Conservation (phyloP, 2,888 invertebrate species). For the Drosophila fungiperda region DNA sequence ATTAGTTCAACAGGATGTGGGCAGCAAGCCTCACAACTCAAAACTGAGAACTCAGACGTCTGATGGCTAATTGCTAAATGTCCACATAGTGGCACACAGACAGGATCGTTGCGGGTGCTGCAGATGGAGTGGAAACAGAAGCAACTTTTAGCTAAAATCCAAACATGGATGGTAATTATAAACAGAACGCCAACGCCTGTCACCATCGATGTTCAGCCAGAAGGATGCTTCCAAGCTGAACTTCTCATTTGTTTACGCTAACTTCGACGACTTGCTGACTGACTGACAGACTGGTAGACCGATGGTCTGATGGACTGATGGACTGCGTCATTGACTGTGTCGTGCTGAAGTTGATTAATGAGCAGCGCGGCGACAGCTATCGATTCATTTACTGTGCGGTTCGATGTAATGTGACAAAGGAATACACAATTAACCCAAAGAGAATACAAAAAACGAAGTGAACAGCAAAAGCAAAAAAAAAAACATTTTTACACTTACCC, state of each 20-base stretch:
- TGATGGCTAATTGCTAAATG: slow-evolving; percentile 19
- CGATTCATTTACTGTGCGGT: slow-evolving; percentile 58
- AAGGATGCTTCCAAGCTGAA: slow-evolving; percentile 16
- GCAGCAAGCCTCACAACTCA: slow-evolving; percentile 7
- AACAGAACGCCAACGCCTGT: slow-evolving; percentile 46
- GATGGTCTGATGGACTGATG: slow-evolving; percentile 10
- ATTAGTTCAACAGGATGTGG: slow-evolving; percentile 47
- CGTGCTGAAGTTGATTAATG: slow-evolving; percentile 71
- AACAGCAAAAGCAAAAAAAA: slow-evolving; percentile 19
- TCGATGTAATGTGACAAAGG: slow-evolving; percentile 55
- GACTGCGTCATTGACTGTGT: slow-evolving; percentile 16
- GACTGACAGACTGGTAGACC: slow-evolving; percentile 22
- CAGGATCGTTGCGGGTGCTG: not conserved
- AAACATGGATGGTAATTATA: slow-evolving; percentile 56
- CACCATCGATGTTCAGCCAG: slow-evolving; percentile 48
- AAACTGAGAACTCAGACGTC: slow-evolving; percentile 2
- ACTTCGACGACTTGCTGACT: slow-evolving; percentile 40
- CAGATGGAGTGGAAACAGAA: not conserved
- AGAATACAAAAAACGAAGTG: not conserved
- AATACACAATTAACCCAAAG: slow-evolving; percentile 18
- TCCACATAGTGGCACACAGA: slow-evolving; percentile 33
- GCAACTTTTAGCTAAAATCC: slow-evolving; percentile 31
- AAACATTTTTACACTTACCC: slow-evolving; percentile 5
- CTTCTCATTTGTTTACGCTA: slow-evolving; percentile 55
- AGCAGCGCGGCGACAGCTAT: slow-evolving; percentile 55